Percentiles rank a stretch among this genome's conserved stretches.
phyloP scores from a whole-genome alignment of 1,140 invertebrate genomes.

The Limonius californicus region DNA sequence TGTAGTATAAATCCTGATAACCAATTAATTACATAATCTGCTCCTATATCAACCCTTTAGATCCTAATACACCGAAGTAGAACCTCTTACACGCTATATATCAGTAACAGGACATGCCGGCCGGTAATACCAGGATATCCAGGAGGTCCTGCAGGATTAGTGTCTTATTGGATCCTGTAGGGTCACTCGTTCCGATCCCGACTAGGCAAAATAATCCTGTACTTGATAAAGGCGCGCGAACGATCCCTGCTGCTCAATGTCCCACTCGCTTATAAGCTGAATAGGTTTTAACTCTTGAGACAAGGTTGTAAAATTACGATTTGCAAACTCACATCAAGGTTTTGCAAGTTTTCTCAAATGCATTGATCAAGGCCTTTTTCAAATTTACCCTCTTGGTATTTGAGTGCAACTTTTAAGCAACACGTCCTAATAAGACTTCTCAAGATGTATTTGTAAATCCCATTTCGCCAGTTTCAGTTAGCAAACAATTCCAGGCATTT shows the following conservation, averaged over 20 bases:
- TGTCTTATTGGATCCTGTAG: constrained; percentile 36
- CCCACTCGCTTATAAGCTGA: neutral
- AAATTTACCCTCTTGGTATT: too few species aligned
- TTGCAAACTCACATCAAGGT: too few species aligned
- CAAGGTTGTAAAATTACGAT: too few species aligned
- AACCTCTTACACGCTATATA: constrained; percentile 28
- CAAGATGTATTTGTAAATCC: too few species aligned
- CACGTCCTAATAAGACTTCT: too few species aligned
- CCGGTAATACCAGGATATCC: constrained; percentile 33
- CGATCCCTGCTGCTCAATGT: constrained; percentile 13
- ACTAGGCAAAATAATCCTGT: constrained; percentile 16
- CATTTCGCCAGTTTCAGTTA: too few species aligned
- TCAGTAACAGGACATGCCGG: constrained; percentile 28
- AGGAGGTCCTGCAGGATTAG: constrained; percentile 36
- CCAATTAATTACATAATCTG: constrained; percentile 41
- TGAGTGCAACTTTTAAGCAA: too few species aligned
- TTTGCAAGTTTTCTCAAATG: too few species aligned
- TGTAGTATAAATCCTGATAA: constrained; percentile 30
- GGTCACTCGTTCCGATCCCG: constrained; percentile 30
- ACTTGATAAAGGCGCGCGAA: constrained; percentile 15
- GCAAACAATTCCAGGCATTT: too few species aligned
- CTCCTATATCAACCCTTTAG: constrained; percentile 38
- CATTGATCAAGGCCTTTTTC: too few species aligned
- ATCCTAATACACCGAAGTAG: constrained; percentile 26
- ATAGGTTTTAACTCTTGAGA: neutral